Evolutionary conservation across 2,888 invertebrate species (phyloP).

Genomic region (Eilema caniola): DNA sequence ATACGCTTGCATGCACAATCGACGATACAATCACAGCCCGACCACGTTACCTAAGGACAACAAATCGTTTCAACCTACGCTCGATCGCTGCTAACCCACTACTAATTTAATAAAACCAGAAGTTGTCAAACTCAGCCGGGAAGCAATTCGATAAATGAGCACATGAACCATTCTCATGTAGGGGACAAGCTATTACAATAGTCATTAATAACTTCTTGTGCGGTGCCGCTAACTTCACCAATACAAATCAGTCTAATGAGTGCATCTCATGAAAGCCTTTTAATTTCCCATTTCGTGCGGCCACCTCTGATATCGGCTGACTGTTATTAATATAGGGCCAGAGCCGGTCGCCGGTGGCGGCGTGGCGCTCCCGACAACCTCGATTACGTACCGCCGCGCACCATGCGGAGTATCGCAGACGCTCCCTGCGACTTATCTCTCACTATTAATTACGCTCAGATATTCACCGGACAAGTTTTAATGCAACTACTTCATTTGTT

Average conservation of each 20-base stretch:
- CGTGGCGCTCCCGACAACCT: constrained; percentile 76
- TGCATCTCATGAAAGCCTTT: constrained; percentile 84
- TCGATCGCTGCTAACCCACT: constrained; percentile 38
- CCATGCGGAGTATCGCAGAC: constrained; percentile 71
- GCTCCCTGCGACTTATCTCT: constrained; percentile 80
- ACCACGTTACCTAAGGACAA: constrained; percentile 52
- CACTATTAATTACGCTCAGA: constrained; percentile 84
- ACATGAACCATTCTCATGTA: constrained; percentile 73
- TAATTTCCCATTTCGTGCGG: constrained; percentile 85
- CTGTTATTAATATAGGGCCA: constrained; percentile 82
- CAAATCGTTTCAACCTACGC: constrained; percentile 52
- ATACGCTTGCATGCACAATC: constrained; percentile 71
- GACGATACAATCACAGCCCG: constrained; percentile 62
- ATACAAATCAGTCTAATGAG: constrained; percentile 84
- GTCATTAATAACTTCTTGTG: constrained; percentile 81
- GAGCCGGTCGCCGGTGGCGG: constrained; percentile 73
- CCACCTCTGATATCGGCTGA: constrained; percentile 80
- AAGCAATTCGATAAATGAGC: constrained; percentile 68
- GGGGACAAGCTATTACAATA: constrained; percentile 74
- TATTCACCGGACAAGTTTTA: constrained; percentile 85
- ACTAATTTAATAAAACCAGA: constrained; percentile 58
- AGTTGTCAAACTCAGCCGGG: constrained; percentile 58
- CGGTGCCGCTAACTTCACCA: constrained; percentile 72
- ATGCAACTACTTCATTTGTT: constrained; percentile 87
- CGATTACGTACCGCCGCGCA: constrained; percentile 70